phyloP scores from a whole-genome alignment of 2,113 vertebrate species.

The Eulemur macaco region DNA sequence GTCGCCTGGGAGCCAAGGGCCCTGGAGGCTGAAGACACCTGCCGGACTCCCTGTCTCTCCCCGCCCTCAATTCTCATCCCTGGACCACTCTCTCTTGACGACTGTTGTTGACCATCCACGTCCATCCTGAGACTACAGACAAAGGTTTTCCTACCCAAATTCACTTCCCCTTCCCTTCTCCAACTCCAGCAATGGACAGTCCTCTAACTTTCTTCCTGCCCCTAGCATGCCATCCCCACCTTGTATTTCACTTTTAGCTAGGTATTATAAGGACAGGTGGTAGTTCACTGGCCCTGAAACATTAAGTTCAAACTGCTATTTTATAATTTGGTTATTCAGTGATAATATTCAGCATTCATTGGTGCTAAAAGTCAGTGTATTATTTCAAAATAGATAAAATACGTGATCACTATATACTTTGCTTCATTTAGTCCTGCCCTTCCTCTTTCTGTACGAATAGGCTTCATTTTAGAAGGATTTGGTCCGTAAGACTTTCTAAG shows the following conservation, averaged over 20 bases:
- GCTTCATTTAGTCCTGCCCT: background rate
- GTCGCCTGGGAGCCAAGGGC: background rate
- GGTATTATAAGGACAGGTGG: background rate
- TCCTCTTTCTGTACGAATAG: background rate
- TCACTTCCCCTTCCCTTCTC: background rate
- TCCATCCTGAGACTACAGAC: background rate
- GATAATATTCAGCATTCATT: background rate
- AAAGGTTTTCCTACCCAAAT: background rate
- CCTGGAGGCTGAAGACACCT: background rate
- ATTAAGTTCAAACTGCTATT: background rate
- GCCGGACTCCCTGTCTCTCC: too few relatives aligned
- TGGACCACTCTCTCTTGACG: background rate
- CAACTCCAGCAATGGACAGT: too few relatives aligned
- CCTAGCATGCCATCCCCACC: background rate
- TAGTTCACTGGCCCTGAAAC: background rate
- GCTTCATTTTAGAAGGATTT: background rate
- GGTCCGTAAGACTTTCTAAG: background rate
- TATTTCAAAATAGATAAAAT: slow-evolving; percentile 20
- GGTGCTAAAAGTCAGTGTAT: background rate
- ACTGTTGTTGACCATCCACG: background rate
- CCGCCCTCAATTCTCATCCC: background rate
- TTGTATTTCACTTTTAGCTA: background rate
- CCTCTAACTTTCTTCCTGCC: background rate
- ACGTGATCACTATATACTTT: fast-evolving
- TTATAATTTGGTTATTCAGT: background rate